Conservation (phyloP, 2,113 vertebrate species). For the Elgaria multicarinata region DNA sequence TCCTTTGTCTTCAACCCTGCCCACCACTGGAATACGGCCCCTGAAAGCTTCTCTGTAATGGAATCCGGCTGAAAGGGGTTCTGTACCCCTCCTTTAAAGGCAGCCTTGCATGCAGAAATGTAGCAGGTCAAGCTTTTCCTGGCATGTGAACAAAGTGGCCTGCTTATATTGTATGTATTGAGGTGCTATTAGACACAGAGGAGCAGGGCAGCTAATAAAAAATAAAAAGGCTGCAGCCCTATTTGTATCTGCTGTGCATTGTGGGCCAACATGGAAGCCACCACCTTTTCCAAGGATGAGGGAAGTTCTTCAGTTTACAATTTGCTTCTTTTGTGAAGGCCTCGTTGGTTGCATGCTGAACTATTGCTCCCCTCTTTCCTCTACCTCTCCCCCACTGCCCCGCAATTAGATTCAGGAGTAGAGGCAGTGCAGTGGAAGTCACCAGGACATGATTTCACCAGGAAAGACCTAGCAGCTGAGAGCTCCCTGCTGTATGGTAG, state of each 20-base stretch:
- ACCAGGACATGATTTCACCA: conserved; percentile 22
- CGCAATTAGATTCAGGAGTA: background rate
- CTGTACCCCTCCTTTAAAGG: background rate
- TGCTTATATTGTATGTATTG: background rate
- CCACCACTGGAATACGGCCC: too few species aligned
- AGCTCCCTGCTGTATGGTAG: background rate
- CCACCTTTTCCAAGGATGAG: background rate
- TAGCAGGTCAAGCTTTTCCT: background rate
- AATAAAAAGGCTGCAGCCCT: background rate
- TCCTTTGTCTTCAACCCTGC: too few species aligned
- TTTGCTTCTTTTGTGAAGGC: background rate
- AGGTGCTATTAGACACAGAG: background rate
- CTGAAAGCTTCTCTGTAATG: too few species aligned
- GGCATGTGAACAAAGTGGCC: background rate
- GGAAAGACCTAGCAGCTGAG: background rate
- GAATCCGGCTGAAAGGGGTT: too few species aligned
- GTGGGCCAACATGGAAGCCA: background rate
- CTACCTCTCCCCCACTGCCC: background rate
- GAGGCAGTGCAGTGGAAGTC: background rate
- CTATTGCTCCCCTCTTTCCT: background rate
- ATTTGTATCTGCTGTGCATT: background rate
- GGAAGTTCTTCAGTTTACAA: background rate
- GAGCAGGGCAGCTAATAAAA: background rate
- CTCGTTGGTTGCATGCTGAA: background rate
- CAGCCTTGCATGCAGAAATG: background rate